A percentile compares a stretch with the other conserved stretches of the same genome.
These are phyloP conservation scores for Mixornis gularis DNA, from an alignment of 2,113 vertebrate species.

Conservation along the genomic window DNA sequence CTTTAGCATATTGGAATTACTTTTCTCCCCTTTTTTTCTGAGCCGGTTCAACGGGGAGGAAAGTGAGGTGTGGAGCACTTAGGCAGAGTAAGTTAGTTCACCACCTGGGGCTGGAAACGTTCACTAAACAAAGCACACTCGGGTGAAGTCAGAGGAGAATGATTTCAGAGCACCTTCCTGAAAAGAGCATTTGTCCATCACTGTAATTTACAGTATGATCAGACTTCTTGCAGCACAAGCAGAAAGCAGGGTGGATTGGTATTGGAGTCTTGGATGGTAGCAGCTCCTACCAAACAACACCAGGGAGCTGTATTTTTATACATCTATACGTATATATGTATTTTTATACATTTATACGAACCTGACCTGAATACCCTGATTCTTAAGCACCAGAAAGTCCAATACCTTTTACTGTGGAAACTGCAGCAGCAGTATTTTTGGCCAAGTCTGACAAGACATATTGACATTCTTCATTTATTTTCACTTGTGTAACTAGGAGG, in stretches of 20 bases:
- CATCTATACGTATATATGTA: no score
- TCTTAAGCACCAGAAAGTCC: not conserved
- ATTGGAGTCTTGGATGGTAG: not conserved
- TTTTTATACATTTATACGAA: not conserved
- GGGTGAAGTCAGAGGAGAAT: accelerated
- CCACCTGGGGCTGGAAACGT: not conserved
- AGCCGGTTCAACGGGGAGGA: not conserved
- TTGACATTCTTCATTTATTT: not conserved
- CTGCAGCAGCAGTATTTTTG: not conserved
- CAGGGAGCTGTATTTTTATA: not conserved
- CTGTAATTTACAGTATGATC: not conserved
- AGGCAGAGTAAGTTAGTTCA: not conserved
- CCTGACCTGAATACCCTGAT: not conserved
- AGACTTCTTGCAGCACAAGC: not conserved
- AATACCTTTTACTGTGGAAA: not conserved
- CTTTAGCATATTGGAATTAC: not conserved
- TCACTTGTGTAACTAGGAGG: not conserved
- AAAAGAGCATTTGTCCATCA: accelerated
- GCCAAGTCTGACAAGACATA: no score
- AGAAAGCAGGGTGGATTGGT: not conserved
- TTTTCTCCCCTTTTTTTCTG: not conserved
- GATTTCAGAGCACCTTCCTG: not conserved
- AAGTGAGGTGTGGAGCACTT: accelerated
- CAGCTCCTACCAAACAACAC: not conserved
- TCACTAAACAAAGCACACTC: not conserved